Evolutionary conservation across 2,797 vertebrate genomes (phyloP), one percentile per base, ranked within the genome.

Genomic region (Cuniculus paca): DNA sequence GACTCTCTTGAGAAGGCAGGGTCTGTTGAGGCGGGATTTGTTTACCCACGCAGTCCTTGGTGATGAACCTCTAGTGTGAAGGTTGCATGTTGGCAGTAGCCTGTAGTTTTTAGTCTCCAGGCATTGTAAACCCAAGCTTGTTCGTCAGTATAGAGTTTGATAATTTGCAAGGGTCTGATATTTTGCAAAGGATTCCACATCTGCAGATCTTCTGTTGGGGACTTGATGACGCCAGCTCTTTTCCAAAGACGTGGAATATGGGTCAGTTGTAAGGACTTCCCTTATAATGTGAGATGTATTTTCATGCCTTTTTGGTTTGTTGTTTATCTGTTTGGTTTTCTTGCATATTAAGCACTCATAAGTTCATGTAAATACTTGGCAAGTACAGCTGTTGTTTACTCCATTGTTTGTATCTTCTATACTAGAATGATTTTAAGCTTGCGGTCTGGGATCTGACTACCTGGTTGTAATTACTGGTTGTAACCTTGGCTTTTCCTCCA

Each of bases 1-100:
- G 48, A 61, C 80, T 90, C 78, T 88, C 84, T 72, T 82, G 93
- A 93, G 96, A 77, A 95, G 48, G 74, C 85, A 87, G 45, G n/a
- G 72, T 65, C 60, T 60, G 2, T 60, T 50, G 68, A 80, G 52
- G 39, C 22, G 0, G 70, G 17, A 12, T 88, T 42, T 91, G 77
- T 91, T 90, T 84, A 34, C 9, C 14, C 13, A 9, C 2, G 0
- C 14, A 5, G 34, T 72, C 82, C 90, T 95, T 78, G 93, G 65
- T 22, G 90, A 90, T 48, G 50, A 92, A 56, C 75, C 87, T 60
- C 6, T n/a, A 5, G 74, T 24, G 81, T 75, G 36, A 45, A 39
- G 31, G 22, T 31, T 36, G 87, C n/a, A 20, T 0, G 0, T 79
- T 95, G 77, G 28, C 81, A 88, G 24, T n/a, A 60, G 56, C 48